These are phyloP conservation scores for Calcarius lapponicus DNA, from an alignment of 2,797 vertebrate species.

Conservation along the genomic window DNA sequence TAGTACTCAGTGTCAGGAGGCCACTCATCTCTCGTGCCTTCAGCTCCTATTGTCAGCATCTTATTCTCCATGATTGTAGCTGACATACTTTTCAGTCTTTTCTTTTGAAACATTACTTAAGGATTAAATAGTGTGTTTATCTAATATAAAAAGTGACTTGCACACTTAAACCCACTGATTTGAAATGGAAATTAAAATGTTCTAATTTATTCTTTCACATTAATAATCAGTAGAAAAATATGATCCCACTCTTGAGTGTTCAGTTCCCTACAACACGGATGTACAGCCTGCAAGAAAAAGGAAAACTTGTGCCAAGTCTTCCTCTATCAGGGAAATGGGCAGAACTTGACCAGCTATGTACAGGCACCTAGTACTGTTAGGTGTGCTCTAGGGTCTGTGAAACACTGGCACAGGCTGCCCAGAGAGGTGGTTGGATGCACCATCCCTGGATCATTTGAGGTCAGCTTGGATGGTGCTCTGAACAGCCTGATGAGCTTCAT, in stretches of 20 bases:
- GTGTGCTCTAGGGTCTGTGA: not conserved
- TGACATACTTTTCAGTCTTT: not conserved
- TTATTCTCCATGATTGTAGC: not conserved
- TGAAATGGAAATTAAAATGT: not conserved
- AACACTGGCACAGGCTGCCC: not conserved
- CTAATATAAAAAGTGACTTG: not conserved
- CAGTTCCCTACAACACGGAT: accelerated
- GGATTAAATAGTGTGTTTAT: not conserved
- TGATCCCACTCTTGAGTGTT: not conserved
- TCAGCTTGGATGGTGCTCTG: not conserved
- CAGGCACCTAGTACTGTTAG: not conserved
- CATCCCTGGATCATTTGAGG: not conserved
- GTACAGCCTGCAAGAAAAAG: not conserved
- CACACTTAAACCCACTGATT: not conserved
- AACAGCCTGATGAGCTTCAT: not conserved
- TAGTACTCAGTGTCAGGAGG: not conserved
- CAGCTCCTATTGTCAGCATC: not conserved
- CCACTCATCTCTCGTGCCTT: not conserved
- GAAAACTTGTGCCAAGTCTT: not conserved
- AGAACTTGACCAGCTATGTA: not conserved
- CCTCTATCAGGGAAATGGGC: accelerated
- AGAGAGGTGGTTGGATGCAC: not conserved
- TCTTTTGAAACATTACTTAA: not conserved
- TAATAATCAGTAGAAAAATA: not conserved
- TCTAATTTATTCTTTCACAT: not conserved